These are phyloP conservation scores for Bembecia ichneumoniformis DNA, from an alignment of 2,888 invertebrate genomes.

Conservation along the genomic window DNA sequence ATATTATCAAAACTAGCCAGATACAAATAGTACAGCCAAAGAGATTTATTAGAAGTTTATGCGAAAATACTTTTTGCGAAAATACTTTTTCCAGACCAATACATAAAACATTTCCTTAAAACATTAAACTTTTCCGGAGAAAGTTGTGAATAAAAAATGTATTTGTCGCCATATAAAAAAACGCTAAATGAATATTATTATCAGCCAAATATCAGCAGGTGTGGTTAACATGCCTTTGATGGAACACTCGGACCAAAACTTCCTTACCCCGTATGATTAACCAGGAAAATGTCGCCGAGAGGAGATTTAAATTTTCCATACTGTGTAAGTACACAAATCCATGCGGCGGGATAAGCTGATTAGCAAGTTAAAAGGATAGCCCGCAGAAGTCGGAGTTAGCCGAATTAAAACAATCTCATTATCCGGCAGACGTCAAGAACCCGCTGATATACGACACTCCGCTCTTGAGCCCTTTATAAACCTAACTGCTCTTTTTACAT, in stretches of 20 bases:
- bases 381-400: slow-evolving; percentile 32
- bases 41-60: too few species aligned
- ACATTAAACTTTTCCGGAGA: too few species aligned
- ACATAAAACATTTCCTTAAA: too few species aligned
- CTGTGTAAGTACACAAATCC: slow-evolving; percentile 30
- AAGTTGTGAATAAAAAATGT: too few species aligned
- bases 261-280: slow-evolving; percentile 23
- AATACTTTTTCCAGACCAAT: too few species aligned
- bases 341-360: slow-evolving; percentile 50
- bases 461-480: slow-evolving; percentile 15
- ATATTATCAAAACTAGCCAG: too few species aligned
- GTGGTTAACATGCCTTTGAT: neutral
- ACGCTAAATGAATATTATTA: too few species aligned
- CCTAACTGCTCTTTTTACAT: slow-evolving; percentile 17
- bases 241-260: slow-evolving; percentile 1
- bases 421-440: slow-evolving; percentile 30
- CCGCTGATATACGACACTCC: slow-evolving; percentile 24
- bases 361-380: slow-evolving; percentile 51
- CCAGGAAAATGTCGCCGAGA: slow-evolving; percentile 26
- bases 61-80: too few species aligned
- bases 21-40: too few species aligned
- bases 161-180: too few species aligned
- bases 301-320: slow-evolving; percentile 28
- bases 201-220: slow-evolving; percentile 1
- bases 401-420: slow-evolving; percentile 55